phyloP scores from a whole-genome alignment of 2,888 invertebrate genomes.

The Cataglyphis cursor region DNA sequence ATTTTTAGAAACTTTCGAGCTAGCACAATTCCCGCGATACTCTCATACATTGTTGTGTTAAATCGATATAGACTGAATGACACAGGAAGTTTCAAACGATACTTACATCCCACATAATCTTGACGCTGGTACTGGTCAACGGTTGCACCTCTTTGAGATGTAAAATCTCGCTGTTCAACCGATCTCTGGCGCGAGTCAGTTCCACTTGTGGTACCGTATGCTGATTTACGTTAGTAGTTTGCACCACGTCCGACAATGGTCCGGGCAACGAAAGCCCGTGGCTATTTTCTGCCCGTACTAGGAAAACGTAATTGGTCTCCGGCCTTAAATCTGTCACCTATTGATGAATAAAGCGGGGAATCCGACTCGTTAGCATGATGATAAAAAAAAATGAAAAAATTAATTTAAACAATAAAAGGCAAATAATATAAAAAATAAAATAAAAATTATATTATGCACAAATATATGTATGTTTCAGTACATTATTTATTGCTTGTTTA shows the following conservation, averaged over 20 bases:
- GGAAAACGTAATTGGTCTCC: slow-evolving; percentile 94
- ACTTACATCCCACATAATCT: slow-evolving; percentile 94
- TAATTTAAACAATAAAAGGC: neutral
- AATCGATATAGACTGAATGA: neutral
- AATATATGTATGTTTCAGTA: neutral
- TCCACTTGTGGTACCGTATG: slow-evolving; percentile 92
- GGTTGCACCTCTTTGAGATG: slow-evolving; percentile 91
- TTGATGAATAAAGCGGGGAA: slow-evolving; percentile 51
- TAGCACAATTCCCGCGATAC: neutral
- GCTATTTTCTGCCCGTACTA: slow-evolving; percentile 94
- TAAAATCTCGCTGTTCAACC: slow-evolving; percentile 93
- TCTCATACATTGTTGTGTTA: slow-evolving; percentile 8
- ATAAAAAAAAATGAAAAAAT: neutral
- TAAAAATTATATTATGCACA: neutral
- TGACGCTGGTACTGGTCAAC: slow-evolving; percentile 92
- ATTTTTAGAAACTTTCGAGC: slow-evolving; percentile 9
- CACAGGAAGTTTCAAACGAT: neutral
- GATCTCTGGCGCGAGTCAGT: slow-evolving; percentile 92
- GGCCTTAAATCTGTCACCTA: slow-evolving; percentile 91
- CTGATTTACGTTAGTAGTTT: slow-evolving; percentile 90
- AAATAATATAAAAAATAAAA: neutral
- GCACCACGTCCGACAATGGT: slow-evolving; percentile 91
- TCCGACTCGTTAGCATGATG: slow-evolving; percentile 21
- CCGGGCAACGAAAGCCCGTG: slow-evolving; percentile 95
- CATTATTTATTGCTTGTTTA: neutral